These are phyloP conservation scores for Epinephelus coioides DNA, from an alignment of 2,797 vertebrate genomes.

Conservation along the genomic window DNA sequence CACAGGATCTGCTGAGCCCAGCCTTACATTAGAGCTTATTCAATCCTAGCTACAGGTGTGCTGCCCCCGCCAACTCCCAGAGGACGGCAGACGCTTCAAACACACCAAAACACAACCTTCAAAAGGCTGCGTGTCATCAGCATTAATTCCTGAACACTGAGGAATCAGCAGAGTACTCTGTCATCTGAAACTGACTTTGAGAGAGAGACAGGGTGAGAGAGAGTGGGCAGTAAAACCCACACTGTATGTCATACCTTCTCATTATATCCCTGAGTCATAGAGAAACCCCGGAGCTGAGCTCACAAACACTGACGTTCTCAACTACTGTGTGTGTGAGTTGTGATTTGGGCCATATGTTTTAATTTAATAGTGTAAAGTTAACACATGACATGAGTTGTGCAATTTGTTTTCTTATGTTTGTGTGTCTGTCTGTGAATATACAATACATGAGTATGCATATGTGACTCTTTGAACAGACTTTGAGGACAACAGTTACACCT, in stretches of 20 bases:
- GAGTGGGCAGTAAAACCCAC: conserved; percentile 64
- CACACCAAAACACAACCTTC: conserved; percentile 75
- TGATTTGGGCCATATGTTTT: conserved; percentile 37
- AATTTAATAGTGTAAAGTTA: conserved; percentile 24
- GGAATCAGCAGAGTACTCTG: conserved; percentile 80
- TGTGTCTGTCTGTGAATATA: conserved; percentile 4
- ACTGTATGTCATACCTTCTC: conserved; percentile 74
- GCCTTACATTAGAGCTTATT: conserved; percentile 60
- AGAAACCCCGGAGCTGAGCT: conserved; percentile 64
- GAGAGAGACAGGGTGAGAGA: conserved; percentile 27
- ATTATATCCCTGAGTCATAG: conserved; percentile 79
- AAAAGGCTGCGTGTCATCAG: conserved; percentile 77
- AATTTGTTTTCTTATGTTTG: conserved; percentile 1
- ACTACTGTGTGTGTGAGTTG: conserved; percentile 1
- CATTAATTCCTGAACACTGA: conserved; percentile 77
- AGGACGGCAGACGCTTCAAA: conserved; percentile 55
- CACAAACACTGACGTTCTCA: conserved; percentile 40
- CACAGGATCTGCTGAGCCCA: conserved; percentile 67
- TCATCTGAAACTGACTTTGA: conserved; percentile 77
- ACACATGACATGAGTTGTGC: conserved; percentile 17
- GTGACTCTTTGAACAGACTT: conserved; percentile 6
- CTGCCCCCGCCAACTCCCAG: conserved; percentile 50
- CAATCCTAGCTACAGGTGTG: conserved; percentile 66
- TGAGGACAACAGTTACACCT: background rate
- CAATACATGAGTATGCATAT: background rate